phyloP scores from a whole-genome alignment of 2,888 invertebrate genomes.

The Serripes groenlandicus region DNA sequence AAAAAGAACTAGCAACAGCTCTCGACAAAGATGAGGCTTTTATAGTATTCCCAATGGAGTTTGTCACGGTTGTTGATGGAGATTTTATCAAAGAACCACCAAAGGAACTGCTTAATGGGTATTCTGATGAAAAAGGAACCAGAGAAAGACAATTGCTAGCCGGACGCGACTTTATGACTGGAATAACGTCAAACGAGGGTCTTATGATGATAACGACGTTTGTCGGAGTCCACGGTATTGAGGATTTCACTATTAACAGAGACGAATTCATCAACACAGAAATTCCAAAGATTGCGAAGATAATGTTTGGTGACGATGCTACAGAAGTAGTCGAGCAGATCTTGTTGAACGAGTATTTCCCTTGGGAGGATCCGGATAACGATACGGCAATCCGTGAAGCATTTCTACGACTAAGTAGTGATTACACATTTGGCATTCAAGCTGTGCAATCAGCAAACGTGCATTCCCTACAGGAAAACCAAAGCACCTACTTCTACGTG shows the following conservation, averaged over 20 bases:
- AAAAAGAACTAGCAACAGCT: slow-evolving; percentile 53
- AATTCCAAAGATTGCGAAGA: slow-evolving; percentile 28
- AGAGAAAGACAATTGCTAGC: slow-evolving; percentile 19
- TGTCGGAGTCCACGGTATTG: slow-evolving; percentile 95
- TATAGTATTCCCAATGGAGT: slow-evolving; percentile 84
- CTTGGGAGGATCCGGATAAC: slow-evolving; percentile 39
- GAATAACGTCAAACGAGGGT: slow-evolving; percentile 97
- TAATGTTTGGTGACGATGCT: slow-evolving; percentile 31
- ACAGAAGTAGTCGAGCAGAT: slow-evolving; percentile 22
- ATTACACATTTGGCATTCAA: slow-evolving; percentile 36
- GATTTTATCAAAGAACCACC: slow-evolving; percentile 88
- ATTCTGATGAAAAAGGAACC: slow-evolving; percentile 90
- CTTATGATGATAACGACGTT: slow-evolving; percentile 36
- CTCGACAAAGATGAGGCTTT: slow-evolving; percentile 42
- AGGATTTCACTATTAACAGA: slow-evolving; percentile 81
- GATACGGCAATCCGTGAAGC: not conserved
- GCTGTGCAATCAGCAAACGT: slow-evolving; percentile 15
- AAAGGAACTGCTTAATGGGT: slow-evolving; percentile 93
- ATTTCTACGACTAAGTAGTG: slow-evolving; percentile 32
- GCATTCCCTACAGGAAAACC: slow-evolving; percentile 10
- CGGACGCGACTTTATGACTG: slow-evolving; percentile 92
- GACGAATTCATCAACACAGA: slow-evolving; percentile 15
- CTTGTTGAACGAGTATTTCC: slow-evolving; percentile 33
- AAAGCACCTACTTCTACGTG: slow-evolving; percentile 45
- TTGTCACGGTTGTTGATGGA: slow-evolving; percentile 95